Evolutionary conservation across 2,113 vertebrate species (phyloP).

Genomic region (Steatornis caripensis): DNA sequence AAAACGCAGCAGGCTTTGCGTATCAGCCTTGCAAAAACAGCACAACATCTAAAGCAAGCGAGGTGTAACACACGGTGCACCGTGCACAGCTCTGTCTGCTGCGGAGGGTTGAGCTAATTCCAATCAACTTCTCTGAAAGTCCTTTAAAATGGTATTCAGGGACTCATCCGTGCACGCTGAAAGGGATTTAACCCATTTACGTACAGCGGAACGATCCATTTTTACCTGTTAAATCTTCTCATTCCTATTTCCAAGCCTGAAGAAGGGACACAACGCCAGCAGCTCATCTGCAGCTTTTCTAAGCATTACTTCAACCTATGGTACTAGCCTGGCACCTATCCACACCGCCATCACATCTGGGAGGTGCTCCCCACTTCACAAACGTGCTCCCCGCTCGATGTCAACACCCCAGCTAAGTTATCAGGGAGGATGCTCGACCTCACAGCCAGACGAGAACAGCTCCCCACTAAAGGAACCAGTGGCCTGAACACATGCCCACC

Average conservation of each 20-base stretch:
- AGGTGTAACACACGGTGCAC: background rate
- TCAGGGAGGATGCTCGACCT: background rate
- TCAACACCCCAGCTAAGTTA: fast-evolving
- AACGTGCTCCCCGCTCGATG: fast-evolving
- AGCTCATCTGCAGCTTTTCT: background rate
- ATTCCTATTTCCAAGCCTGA: background rate
- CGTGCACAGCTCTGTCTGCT: background rate
- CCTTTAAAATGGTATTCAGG: background rate
- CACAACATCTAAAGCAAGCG: background rate
- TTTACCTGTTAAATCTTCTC: background rate
- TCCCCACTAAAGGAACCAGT: background rate
- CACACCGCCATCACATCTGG: fast-evolving
- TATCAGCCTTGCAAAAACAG: background rate
- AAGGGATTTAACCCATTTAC: background rate
- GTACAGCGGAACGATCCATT: background rate
- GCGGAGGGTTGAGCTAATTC: background rate
- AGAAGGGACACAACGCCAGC: fast-evolving
- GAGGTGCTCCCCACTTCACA: background rate
- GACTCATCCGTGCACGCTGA: background rate
- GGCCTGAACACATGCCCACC: background rate
- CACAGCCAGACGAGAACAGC: background rate
- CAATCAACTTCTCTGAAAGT: background rate
- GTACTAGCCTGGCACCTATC: background rate
- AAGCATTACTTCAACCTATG: background rate
- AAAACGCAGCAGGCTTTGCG: background rate